Conservation (phyloP, 2,113 vertebrate species). For the Delphinus delphis region DNA sequence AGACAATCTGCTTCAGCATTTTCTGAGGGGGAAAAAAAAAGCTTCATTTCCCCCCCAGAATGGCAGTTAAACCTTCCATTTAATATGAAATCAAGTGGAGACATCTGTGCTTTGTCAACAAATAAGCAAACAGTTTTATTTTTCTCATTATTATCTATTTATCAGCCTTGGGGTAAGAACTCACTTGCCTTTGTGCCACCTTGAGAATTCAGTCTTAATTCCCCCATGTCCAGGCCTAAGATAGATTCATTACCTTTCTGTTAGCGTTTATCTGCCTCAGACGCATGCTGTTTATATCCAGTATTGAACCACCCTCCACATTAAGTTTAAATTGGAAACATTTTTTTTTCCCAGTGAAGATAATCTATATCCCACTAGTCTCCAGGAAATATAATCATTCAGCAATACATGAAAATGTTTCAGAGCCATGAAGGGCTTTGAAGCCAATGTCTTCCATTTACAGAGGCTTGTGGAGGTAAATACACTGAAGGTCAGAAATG, state of each 20-base stretch:
- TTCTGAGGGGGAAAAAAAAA: background rate
- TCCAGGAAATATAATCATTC: slow-evolving; percentile 49
- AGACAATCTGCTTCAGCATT: slow-evolving; percentile 62
- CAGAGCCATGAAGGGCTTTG: background rate
- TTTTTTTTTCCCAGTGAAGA: slow-evolving; percentile 33
- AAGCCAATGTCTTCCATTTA: background rate
- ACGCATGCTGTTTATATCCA: background rate
- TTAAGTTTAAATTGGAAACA: slow-evolving; percentile 37
- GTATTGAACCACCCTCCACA: background rate
- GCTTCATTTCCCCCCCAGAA: background rate
- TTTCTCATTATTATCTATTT: slow-evolving; percentile 59
- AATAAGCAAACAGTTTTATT: slow-evolving; percentile 25
- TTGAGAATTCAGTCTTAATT: slow-evolving; percentile 49
- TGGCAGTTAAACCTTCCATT: slow-evolving; percentile 43
- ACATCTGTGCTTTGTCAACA: slow-evolving; percentile 56
- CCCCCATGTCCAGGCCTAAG: background rate
- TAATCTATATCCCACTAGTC: slow-evolving; percentile 16
- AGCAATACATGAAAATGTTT: background rate
- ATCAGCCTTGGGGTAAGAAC: background rate
- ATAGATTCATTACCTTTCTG: background rate
- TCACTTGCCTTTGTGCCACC: slow-evolving; percentile 11
- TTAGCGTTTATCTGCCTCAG: background rate
- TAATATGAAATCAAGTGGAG: slow-evolving; percentile 55
- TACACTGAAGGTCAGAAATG: background rate
- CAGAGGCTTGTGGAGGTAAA: background rate